Evolutionary conservation across 2,888 invertebrate species (phyloP).

Genomic region (Megastigmus dorsalis): DNA sequence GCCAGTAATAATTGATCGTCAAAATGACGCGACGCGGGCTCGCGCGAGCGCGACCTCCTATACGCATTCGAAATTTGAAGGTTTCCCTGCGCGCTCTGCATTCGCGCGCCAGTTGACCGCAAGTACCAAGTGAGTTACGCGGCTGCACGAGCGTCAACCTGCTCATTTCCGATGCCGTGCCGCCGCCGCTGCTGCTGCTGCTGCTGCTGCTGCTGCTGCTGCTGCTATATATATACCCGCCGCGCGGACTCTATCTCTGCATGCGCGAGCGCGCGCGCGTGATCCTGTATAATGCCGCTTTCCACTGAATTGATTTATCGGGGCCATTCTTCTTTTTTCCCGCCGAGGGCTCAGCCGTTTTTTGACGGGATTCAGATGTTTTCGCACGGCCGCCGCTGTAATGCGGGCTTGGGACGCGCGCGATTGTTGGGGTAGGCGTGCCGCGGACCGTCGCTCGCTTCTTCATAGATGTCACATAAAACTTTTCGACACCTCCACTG

Average conservation of each 20-base stretch:
- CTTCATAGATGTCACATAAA: too few species aligned
- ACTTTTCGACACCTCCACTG: too few species aligned
- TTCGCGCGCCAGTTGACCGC: conserved; percentile 12
- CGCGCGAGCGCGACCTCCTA: too few species aligned
- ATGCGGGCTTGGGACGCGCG: too few species aligned
- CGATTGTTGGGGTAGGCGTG: too few species aligned
- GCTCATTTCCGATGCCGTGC: conserved; percentile 38
- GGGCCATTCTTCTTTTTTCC: background rate
- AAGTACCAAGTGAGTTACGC: conserved; percentile 31
- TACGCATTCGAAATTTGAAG: conserved; percentile 35
- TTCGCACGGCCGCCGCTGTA: too few species aligned
- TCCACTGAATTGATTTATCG: conserved; percentile 34
- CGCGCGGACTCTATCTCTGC: background rate
- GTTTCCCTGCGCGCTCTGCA: conserved; percentile 35
- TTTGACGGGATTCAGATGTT: too few species aligned
- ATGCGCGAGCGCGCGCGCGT: too few species aligned
- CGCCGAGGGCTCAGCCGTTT: too few species aligned
- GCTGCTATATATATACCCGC: background rate
- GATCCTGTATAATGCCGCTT: too few species aligned
- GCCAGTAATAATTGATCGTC: conserved; percentile 62
- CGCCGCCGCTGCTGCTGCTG: background rate
- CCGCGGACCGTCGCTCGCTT: too few species aligned
- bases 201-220: background rate
- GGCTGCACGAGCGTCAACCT: conserved; percentile 5
- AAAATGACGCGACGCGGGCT: conserved; percentile 54